These are phyloP conservation scores for Sebastes nivosus DNA, from an alignment of 2,797 vertebrate genomes.

Conservation along the genomic window DNA sequence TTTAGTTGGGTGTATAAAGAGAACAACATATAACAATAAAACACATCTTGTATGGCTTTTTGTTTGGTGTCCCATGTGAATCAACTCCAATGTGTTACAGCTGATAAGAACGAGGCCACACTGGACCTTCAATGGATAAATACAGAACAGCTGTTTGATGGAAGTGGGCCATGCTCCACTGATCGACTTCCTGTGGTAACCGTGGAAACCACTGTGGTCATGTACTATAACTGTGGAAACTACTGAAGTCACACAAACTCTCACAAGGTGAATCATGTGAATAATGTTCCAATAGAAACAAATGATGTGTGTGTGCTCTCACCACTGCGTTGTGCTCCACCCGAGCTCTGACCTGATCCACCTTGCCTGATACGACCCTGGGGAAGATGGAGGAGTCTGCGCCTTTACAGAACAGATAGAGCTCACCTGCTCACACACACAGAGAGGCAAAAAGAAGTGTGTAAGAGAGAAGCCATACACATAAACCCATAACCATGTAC, in stretches of 20 bases:
- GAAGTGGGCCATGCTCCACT: constrained; percentile 12
- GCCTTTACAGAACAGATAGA: constrained; percentile 96
- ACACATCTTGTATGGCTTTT: neutral
- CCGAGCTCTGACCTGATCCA: constrained; percentile 89
- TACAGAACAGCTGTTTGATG: neutral
- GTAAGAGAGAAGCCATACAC: neutral
- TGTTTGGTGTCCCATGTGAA: neutral
- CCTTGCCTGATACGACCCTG: constrained; percentile 91
- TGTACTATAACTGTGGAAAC: constrained; percentile 21
- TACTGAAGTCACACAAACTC: neutral
- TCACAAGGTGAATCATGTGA: neutral
- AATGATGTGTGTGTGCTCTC: constrained; percentile 63
- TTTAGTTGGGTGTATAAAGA: neutral
- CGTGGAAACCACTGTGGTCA: constrained; percentile 24
- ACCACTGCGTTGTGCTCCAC: constrained; percentile 98
- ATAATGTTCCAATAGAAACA: neutral
- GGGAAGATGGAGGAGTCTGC: constrained; percentile 98
- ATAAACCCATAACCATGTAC: neutral
- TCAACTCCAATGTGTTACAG: neutral
- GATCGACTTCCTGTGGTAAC: constrained; percentile 22
- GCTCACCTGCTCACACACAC: constrained; percentile 82
- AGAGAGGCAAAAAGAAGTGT: neutral
- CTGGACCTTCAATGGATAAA: neutral
- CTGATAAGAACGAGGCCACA: neutral
- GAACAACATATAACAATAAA: neutral